phyloP scores from a whole-genome alignment of 1,140 invertebrate genomes.

The Lasaia peninsularis region DNA sequence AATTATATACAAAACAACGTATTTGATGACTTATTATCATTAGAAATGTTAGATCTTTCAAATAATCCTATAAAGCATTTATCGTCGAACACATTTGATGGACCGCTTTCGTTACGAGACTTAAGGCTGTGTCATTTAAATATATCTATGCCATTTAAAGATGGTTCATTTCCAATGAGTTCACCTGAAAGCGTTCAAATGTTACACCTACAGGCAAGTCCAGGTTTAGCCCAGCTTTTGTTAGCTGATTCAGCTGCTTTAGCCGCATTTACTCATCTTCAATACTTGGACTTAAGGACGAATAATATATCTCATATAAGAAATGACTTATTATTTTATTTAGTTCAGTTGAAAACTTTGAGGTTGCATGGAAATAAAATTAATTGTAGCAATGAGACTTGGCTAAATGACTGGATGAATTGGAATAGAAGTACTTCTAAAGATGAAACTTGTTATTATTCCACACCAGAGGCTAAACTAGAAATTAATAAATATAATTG shows the following conservation, averaged over 20 bases:
- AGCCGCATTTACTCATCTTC: conserved; percentile 82
- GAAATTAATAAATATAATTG: conserved; percentile 68
- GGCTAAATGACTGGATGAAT: conserved; percentile 82
- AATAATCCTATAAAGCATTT: conserved; percentile 85
- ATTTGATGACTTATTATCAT: conserved; percentile 81
- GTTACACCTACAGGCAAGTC: conserved; percentile 86
- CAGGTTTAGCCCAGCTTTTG: conserved; percentile 82
- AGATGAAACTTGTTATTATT: conserved; percentile 68
- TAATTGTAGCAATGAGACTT: conserved; percentile 81
- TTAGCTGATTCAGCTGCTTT: conserved; percentile 84
- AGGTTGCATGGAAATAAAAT: conserved; percentile 80
- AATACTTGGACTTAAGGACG: conserved; percentile 84
- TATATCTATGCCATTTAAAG: conserved; percentile 77
- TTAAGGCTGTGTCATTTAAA: conserved; percentile 84
- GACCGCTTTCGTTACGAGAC: conserved; percentile 80
- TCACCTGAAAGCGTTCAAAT: conserved; percentile 83
- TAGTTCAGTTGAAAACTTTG: conserved; percentile 82
- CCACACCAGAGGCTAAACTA: conserved; percentile 54
- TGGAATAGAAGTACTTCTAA: conserved; percentile 74
- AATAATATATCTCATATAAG: conserved; percentile 77
- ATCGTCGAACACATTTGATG: conserved; percentile 81
- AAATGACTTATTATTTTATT: conserved; percentile 82
- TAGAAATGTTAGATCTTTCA: conserved; percentile 86
- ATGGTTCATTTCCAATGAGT: conserved; percentile 83
- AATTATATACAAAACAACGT: conserved; percentile 81